Evolutionary conservation across 2,797 vertebrate genomes (phyloP).

Genomic region (Acanthiza pusilla): DNA sequence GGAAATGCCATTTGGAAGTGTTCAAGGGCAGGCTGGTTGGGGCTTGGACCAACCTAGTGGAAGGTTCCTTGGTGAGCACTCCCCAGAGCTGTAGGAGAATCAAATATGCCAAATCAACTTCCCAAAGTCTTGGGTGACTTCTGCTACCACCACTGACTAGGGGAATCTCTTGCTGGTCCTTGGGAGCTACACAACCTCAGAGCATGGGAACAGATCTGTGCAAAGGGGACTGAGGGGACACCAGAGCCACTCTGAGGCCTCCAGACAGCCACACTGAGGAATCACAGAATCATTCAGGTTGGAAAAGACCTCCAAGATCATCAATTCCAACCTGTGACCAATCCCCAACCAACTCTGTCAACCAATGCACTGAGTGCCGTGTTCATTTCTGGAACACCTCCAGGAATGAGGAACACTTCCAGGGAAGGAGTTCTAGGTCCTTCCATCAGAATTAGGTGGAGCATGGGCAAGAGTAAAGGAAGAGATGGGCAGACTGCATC

Average conservation of each 20-base stretch:
- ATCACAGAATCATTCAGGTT: background rate
- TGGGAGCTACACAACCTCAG: background rate
- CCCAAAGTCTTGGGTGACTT: background rate
- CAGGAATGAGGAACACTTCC: background rate
- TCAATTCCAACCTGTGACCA: background rate
- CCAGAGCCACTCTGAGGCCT: background rate
- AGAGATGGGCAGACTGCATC: background rate
- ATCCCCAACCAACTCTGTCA: background rate
- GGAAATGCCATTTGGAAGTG: background rate
- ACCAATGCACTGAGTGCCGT: background rate
- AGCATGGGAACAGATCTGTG: fast-evolving
- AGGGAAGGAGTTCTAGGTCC: background rate
- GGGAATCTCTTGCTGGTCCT: background rate
- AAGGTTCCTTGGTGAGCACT: background rate
- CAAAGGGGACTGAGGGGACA: no score
- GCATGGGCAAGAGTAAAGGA: background rate
- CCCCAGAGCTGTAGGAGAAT: background rate
- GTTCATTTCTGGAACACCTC: background rate
- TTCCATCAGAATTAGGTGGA: background rate
- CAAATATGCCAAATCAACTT: background rate
- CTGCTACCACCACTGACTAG: background rate
- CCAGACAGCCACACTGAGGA: background rate
- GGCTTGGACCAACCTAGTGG: background rate
- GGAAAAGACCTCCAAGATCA: background rate
- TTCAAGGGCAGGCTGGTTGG: background rate